Percentiles rank a stretch among this genome's conserved stretches.
Evolutionary conservation across 2,888 invertebrate genomes (phyloP).

Genomic region (Diarsia dahlii): DNA sequence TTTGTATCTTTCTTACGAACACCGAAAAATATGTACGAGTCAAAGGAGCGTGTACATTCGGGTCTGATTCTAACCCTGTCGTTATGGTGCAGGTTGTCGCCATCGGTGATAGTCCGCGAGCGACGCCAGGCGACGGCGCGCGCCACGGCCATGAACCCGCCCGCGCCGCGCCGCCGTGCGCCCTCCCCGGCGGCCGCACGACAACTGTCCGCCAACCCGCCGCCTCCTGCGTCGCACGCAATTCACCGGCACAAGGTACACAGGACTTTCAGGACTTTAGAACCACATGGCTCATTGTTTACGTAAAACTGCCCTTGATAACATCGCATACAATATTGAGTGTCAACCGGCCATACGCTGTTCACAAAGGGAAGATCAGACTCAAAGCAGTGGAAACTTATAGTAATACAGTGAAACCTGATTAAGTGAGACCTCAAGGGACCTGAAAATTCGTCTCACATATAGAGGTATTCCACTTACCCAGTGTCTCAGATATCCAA

Average conservation of each 20-base stretch:
- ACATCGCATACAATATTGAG: neutral
- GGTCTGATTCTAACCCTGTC: neutral
- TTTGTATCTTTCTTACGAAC: neutral
- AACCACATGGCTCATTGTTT: neutral
- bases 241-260: conserved; percentile 75
- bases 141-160: conserved; percentile 94
- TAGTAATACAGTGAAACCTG: too few species aligned
- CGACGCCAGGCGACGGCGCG: conserved; percentile 92
- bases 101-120: conserved; percentile 92
- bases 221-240: conserved; percentile 84
- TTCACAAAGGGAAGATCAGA: too few species aligned
- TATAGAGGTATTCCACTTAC: too few species aligned
- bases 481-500: too few species aligned
- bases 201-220: conserved; percentile 91
- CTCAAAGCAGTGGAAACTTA: too few species aligned
- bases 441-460: too few species aligned
- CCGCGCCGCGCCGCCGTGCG: conserved; percentile 91
- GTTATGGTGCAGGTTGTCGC: conserved; percentile 84
- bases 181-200: conserved; percentile 86
- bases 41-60: neutral
- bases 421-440: too few species aligned
- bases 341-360: neutral
- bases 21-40: neutral
- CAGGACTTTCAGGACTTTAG: neutral
- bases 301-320: neutral